These are phyloP conservation scores for Paralvinella palmiformis DNA, from an alignment of 1,140 invertebrate species.

Conservation along the genomic window DNA sequence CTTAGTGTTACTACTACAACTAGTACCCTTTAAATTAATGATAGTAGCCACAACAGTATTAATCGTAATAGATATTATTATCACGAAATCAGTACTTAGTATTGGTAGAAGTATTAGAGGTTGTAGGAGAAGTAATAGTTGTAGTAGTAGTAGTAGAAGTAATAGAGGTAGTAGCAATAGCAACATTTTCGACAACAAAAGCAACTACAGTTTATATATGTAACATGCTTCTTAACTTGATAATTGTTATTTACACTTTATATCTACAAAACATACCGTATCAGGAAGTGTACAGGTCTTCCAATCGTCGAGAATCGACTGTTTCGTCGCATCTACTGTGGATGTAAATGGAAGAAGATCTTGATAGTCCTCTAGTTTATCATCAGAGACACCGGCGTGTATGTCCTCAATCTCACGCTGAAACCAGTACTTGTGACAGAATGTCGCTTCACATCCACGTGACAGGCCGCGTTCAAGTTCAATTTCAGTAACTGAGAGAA, in stretches of 20 bases:
- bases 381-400: slow-evolving; percentile 25
- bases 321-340: not conserved
- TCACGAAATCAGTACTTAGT: too few species aligned
- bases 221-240: not conserved
- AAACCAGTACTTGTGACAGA: slow-evolving; percentile 19
- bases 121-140: too few species aligned
- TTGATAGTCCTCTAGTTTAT: slow-evolving; percentile 21
- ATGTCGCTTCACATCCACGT: not conserved
- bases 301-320: slow-evolving; percentile 3
- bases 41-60: too few species aligned
- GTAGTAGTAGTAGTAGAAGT: too few species aligned
- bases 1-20: too few species aligned
- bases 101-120: too few species aligned
- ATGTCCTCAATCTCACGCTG: slow-evolving; percentile 29
- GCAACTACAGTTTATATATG: too few species aligned
- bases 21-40: too few species aligned
- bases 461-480: slow-evolving; percentile 29
- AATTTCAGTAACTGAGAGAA: slow-evolving; percentile 28
- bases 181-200: too few species aligned
- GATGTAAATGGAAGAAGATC: slow-evolving; percentile 4
- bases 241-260: not conserved
- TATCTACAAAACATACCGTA: not conserved
- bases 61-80: too few species aligned
- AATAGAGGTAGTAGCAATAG: too few species aligned
- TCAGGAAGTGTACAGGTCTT: not conserved